Percentiles rank a stretch among this genome's conserved stretches.
phyloP scores from a whole-genome alignment of 2,888 invertebrate species.

The Melieria omissa region DNA sequence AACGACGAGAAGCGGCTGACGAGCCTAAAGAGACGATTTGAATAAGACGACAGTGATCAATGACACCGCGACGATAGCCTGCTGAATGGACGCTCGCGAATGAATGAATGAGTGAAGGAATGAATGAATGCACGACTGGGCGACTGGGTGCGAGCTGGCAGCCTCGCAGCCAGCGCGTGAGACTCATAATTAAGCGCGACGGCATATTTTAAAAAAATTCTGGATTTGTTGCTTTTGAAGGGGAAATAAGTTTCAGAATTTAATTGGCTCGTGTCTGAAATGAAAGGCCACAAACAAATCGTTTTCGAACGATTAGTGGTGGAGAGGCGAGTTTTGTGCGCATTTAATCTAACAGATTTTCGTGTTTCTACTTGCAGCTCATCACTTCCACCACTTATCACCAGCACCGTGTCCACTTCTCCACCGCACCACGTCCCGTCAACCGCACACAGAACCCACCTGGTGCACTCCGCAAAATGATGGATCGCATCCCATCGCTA shows the following conservation, averaged over 20 bases:
- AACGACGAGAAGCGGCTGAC: not conserved
- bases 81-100: not conserved
- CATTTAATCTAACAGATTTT: too few relatives aligned
- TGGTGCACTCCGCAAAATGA: slow-evolving; percentile 60
- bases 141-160: not conserved
- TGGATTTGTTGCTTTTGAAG: too few relatives aligned
- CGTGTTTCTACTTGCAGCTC: slow-evolving; percentile 32
- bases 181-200: not conserved
- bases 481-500: slow-evolving; percentile 67
- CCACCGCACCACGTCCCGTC: not conserved
- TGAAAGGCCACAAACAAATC: too few relatives aligned
- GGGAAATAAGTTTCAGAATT: too few relatives aligned
- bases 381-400: slow-evolving; percentile 26
- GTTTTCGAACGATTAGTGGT: too few relatives aligned
- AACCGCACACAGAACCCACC: slow-evolving; percentile 19
- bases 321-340: too few relatives aligned
- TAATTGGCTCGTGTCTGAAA: too few relatives aligned
- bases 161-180: not conserved
- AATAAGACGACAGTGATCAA: slow-evolving; percentile 27
- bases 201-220: too few relatives aligned
- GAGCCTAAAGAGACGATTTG: not conserved
- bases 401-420: slow-evolving; percentile 11
- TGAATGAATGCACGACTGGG: slow-evolving; percentile 1
- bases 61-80: not conserved
- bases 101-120: slow-evolving; percentile 7